Evolutionary conservation across 2,797 vertebrate species (phyloP), one percentile per base, ranked within the genome.

Genomic region (Mastacembelus armatus): DNA sequence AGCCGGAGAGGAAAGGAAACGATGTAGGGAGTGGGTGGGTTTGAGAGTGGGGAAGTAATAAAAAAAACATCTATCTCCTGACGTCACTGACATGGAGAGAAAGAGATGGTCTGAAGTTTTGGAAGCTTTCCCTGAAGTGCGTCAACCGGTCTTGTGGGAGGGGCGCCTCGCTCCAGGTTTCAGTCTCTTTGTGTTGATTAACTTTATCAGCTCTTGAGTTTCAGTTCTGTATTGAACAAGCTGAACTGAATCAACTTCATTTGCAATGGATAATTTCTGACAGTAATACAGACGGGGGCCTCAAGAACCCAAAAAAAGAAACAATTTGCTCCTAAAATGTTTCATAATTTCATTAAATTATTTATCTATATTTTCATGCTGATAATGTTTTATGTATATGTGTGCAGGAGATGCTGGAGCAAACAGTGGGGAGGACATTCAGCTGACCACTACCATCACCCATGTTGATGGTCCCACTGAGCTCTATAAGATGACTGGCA

Each of bases 401-500:
- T 80, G 40, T 70, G 27, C 87, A 98, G 96, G 95, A 43, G 96
- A 96, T 66, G 85, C 92, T 6, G 94, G 93, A 5, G 90, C 94
- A 10, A 96, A 90, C 92, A 96, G 94, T 0, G 95, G 94, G 2
- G 98, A 99, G 61, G 97, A 99, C 84, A 94, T 95, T 33, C 96
- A 98, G 88, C 94, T 98, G 72, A 98, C 98, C 38, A 99, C 97
- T 57, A 99, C 97, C 26, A 96, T 98, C 91, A 97, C 96, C 44
- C 96, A 98, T 0, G 94, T 93, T 24, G 96, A 98, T 0, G 96
- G 96, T 10, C 97, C 96, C 14, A 98, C 96, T 0, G 94, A 98
- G 88, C 91, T 99, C 75, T 99, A 99, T 86, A 97, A 95, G 91
- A 88, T 99, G 93, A 92, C 94, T 4, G 96, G 97, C 77, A 99